These are phyloP conservation scores for Oscheius myriophilus DNA, from an alignment of 2,888 invertebrate genomes.

Conservation along the genomic window DNA sequence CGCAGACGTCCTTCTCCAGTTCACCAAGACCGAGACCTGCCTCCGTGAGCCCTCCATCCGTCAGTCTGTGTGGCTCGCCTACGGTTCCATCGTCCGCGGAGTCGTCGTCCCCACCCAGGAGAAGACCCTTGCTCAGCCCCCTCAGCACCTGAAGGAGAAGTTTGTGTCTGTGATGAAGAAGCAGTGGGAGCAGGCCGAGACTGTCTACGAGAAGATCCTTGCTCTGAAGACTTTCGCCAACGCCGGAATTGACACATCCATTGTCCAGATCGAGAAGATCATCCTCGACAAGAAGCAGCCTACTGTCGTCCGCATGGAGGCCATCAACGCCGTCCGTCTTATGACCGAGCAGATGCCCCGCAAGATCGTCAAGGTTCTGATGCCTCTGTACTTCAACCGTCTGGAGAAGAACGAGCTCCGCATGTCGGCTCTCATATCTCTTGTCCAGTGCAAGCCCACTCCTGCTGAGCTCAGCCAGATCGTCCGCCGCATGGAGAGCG, in stretches of 20 bases:
- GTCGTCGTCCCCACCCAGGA: slow-evolving; percentile 28
- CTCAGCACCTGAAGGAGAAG: slow-evolving; percentile 47
- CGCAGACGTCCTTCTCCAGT: slow-evolving; percentile 38
- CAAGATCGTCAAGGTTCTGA: slow-evolving; percentile 52
- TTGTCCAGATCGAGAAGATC: slow-evolving; percentile 63
- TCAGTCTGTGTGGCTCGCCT: slow-evolving; percentile 53
- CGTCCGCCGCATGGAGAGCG: slow-evolving; percentile 45
- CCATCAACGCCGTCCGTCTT: slow-evolving; percentile 63
- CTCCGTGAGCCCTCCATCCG: slow-evolving; percentile 35
- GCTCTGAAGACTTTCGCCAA: slow-evolving; percentile 67
- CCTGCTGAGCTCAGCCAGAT: slow-evolving; percentile 56
- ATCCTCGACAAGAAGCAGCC: slow-evolving; percentile 52
- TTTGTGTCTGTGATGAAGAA: slow-evolving; percentile 44
- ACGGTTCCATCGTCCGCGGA: slow-evolving; percentile 46
- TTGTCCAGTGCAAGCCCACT: slow-evolving; percentile 56
- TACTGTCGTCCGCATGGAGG: slow-evolving; percentile 57
- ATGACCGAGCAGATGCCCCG: slow-evolving; percentile 44
- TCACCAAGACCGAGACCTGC: slow-evolving; percentile 36
- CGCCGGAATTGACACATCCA: slow-evolving; percentile 60
- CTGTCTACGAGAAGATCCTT: slow-evolving; percentile 60
- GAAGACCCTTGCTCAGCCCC: slow-evolving; percentile 17
- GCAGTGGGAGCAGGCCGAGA: slow-evolving; percentile 46
- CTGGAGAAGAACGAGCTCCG: slow-evolving; percentile 58
- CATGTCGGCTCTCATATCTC: slow-evolving; percentile 54
- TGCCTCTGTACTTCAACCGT: slow-evolving; percentile 62